Percentiles rank a stretch among this genome's conserved stretches.
phyloP scores from a whole-genome alignment of 2,797 vertebrate genomes.

The Chelonia mydas region DNA sequence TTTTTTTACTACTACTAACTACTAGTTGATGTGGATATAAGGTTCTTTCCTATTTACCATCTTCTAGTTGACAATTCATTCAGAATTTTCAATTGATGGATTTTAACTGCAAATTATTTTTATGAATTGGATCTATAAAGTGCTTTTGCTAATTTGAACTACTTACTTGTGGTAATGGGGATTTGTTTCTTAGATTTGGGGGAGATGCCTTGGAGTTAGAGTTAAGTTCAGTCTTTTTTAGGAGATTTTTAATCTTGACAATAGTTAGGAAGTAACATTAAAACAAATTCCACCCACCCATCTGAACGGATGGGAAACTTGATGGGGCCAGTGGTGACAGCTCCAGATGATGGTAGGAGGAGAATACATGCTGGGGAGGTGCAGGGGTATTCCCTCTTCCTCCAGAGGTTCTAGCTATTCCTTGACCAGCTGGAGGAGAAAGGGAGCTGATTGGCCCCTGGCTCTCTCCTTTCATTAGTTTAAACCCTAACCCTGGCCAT shows the following conservation, averaged over 20 bases:
- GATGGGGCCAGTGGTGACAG: neutral
- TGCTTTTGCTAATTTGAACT: neutral
- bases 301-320: neutral
- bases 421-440: neutral
- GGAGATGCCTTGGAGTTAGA: neutral
- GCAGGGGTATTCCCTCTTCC: neutral
- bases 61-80: neutral
- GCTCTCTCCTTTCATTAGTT: neutral
- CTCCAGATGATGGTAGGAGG: neutral
- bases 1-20: neutral
- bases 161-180: neutral
- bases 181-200: conserved; percentile 5
- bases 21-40: neutral
- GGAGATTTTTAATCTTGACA: neutral
- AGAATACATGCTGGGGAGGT: neutral
- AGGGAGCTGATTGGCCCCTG: neutral
- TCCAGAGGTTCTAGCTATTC: neutral
- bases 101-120: neutral
- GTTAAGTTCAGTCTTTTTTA: neutral
- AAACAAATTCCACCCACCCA: neutral
- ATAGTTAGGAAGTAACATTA: neutral
- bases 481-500: neutral
- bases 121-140: neutral
- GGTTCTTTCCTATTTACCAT: neutral
- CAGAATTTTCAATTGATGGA: neutral